Evolutionary conservation across 2,888 invertebrate genomes (phyloP), one percentile per base, ranked within the genome.

Genomic region (Drosophila neotestacea): DNA sequence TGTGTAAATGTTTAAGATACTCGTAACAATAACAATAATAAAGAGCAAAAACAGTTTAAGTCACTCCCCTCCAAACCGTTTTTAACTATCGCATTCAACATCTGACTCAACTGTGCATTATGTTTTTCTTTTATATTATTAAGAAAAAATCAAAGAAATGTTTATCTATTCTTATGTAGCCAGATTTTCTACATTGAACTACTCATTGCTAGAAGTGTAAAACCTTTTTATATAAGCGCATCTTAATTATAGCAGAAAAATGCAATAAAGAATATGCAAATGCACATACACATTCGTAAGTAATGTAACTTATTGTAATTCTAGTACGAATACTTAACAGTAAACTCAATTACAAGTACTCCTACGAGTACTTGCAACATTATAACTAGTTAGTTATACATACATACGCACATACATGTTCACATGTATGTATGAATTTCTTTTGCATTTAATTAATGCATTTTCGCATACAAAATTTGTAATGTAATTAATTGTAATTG

Each of bases 401-500:
- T 70, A 73, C 42, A 60, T 16, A 62, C 30, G 27, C 38, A 46
- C 39, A 51, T 66, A 56, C 34, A 41, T 50, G 38, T 13, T 44
- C 38, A 46, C 46, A 38, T 55, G 44, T 52, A 60, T 47, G 51
- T 55, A 44, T 27, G 10, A 41, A 80, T 75, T 85, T 87, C 58
- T 69, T 84, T 80, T 86, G 87, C 84, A 84, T 84, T 85, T 87
- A 84, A 62, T 54, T 39, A 87, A 83, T 87, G 84, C 84, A 84
- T 84, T 84, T 84, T 82, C 85, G 85, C 65, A 62, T 61, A 63
- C 72, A 71, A 63, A 63, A 54, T 85, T 68, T 81, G 86, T 84
- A 84, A 78, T 86, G 82, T 86, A 87, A 85, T 78, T 79, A 81
- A 86, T 70, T 84, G 70, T 84, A 84, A 86, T 70, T 84, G 70